phyloP scores from a whole-genome alignment of 2,113 vertebrate genomes.

The Bucco capensis region DNA sequence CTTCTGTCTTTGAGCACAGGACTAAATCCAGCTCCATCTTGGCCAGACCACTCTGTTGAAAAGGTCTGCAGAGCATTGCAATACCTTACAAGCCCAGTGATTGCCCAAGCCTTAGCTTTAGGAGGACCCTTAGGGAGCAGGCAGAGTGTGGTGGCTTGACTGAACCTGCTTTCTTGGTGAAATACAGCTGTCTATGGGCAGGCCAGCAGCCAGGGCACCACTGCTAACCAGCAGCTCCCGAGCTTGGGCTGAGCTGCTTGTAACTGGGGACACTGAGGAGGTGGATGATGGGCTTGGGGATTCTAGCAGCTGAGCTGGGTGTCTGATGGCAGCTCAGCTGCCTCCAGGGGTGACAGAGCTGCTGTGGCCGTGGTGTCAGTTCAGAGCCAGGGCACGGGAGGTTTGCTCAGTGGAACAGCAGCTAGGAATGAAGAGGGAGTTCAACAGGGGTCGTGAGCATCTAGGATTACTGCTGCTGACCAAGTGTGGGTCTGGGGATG shows the following conservation, averaged over 20 bases:
- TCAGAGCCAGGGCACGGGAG: background rate
- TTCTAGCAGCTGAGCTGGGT: fast-evolving
- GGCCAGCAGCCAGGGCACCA: background rate
- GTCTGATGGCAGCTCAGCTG: background rate
- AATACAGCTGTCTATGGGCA: background rate
- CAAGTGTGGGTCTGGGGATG: fast-evolving
- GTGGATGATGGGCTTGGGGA: fast-evolving
- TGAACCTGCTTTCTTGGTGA: background rate
- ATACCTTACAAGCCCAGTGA: background rate
- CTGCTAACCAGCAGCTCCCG: background rate
- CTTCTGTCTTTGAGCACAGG: background rate
- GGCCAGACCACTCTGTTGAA: background rate
- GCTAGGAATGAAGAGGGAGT: background rate
- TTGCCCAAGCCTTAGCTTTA: background rate
- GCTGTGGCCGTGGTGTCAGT: fast-evolving
- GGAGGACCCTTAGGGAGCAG: background rate
- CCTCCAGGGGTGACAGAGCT: fast-evolving
- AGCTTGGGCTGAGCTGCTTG: background rate
- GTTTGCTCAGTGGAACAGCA: fast-evolving
- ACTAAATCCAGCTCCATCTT: background rate
- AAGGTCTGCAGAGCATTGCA: background rate
- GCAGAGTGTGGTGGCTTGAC: background rate
- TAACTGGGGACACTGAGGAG: background rate
- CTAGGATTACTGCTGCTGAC: background rate
- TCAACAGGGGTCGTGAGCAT: background rate